Base-by-base conservation (phyloP, 2,113 vertebrate species). In the Neodon shergylaensis region DNA sequence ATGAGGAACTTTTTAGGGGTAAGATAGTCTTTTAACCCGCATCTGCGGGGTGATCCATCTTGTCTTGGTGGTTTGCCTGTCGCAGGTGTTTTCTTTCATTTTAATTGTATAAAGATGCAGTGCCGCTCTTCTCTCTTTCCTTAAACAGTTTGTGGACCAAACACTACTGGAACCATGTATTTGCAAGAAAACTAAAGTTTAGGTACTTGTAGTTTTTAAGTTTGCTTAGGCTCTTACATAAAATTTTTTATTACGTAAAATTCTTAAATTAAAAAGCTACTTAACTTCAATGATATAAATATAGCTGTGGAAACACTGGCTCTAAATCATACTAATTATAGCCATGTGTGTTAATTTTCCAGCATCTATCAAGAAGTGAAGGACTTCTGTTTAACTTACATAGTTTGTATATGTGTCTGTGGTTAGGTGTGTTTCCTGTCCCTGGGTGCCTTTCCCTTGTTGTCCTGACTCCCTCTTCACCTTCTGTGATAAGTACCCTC, bases 271-370 rank as follows among this genome's bases (percentile, higher is more conserved):
- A 81, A n/a, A 16, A 79, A 82, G 13, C 58, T 26, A 61, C 42
- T 44, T 36, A 44, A 65, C 16, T 88, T 96, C 83, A 84, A 61
- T 90, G 79, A 63, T 26, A 5, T 94, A 95, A 90, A n/a, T 86
- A 85, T 82, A 92, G 39, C 33, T 54, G 11, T 92, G 72, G 94
- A 39, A 85, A 90, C 94, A 78, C 36, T 95, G 36, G 13, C 63
- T 95, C 16, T 90, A 82, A 92, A 86, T 93, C 47, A 76, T 79
- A 68, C n/a, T 66, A 90, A 87, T 92, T 92, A 68, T 7, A 44
- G 52, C 65, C n/a, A 10, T 90, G 33, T 47, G 54, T 74, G 13
- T 79, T 96, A 92, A 72, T 93, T 97, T 94, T 47, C 21, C n/a
- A 90, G 33, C 39, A 52, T 13, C 88, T 70, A 73, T 87, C 65